A percentile compares a stretch with the other conserved stretches of the same genome.
Evolutionary conservation across 2,113 vertebrate species (phyloP).

Genomic region (Carlito syrichta): DNA sequence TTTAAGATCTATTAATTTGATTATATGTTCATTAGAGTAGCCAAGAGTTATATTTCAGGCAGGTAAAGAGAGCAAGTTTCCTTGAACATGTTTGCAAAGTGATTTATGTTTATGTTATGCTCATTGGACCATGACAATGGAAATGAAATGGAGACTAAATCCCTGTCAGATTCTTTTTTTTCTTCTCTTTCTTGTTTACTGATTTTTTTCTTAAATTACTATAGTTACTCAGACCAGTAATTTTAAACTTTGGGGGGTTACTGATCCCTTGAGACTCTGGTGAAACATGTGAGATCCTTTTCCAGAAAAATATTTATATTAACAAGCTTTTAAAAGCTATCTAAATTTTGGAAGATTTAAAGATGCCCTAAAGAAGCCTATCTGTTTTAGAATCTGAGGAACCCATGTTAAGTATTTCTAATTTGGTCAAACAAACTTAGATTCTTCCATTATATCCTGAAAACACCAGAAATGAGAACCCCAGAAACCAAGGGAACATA

Average conservation of each 20-base stretch:
- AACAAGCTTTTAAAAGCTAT: neutral
- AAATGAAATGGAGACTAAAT: neutral
- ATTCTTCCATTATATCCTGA: neutral
- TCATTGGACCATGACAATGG: neutral
- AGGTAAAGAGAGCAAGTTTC: neutral
- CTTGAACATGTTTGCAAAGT: neutral
- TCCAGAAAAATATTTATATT: neutral
- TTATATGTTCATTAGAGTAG: neutral
- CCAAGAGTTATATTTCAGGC: neutral
- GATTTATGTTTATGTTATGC: neutral
- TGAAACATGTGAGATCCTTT: neutral
- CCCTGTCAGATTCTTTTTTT: neutral
- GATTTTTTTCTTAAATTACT: neutral
- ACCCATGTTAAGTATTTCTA: neutral
- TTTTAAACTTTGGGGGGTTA: neutral
- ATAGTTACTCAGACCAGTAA: neutral
- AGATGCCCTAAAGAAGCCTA: neutral
- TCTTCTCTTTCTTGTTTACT: neutral
- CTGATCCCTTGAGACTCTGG: neutral
- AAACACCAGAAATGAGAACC: neutral
- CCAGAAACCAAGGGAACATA: neutral
- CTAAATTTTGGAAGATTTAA: neutral
- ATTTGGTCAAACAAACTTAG: neutral
- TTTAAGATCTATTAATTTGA: neutral
- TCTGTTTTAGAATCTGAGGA: neutral